Conservation (phyloP, 2,888 invertebrate genomes). For the Antheraea yamamai region DNA sequence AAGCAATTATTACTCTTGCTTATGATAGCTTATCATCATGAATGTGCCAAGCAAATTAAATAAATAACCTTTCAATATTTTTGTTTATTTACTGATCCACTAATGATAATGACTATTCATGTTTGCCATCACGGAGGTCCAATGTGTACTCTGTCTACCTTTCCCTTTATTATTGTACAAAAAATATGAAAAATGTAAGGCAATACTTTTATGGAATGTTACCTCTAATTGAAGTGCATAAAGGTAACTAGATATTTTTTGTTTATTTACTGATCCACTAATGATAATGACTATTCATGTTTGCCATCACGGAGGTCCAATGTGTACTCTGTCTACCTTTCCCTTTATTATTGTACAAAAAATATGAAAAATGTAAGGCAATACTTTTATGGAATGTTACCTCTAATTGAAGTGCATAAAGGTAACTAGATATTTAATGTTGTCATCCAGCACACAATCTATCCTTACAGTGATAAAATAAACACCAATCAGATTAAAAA, state of each 20-base stretch:
- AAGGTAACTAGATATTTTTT: not conserved
- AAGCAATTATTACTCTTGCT: not conserved
- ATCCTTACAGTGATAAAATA: not conserved
- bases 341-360: not conserved
- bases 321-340: not conserved
- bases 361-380: not conserved
- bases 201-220: not conserved
- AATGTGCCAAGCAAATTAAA: constrained; percentile 1
- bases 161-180: not conserved
- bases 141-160: not conserved
- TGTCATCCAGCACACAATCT: not conserved
- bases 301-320: not conserved
- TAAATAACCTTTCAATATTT: constrained; percentile 9
- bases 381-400: not conserved
- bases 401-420: not conserved
- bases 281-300: not conserved
- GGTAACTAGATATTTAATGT: not conserved
- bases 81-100: constrained; percentile 4
- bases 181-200: not conserved
- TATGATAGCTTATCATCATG: not conserved
- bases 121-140: not conserved
- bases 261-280: not conserved
- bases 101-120: not conserved
- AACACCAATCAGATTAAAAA: not conserved
- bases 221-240: not conserved